Evolutionary conservation across 2,888 invertebrate species (phyloP).

Genomic region (Metopia argyrocephala): DNA sequence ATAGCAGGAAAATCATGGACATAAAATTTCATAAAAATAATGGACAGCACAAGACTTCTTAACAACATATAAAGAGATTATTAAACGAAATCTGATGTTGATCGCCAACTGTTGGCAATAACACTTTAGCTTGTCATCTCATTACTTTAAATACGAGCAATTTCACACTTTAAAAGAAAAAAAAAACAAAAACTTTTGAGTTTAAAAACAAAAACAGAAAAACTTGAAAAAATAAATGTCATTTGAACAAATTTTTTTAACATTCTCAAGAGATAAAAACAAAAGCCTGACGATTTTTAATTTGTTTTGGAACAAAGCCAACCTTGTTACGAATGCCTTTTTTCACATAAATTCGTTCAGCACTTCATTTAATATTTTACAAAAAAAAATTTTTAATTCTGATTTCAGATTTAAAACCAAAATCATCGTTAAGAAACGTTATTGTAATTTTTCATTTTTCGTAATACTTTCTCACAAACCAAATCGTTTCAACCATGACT

Average conservation of each 20-base stretch:
- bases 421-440: conserved; percentile 54
- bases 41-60: no score
- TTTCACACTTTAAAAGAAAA: conserved; percentile 69
- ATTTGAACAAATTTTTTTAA: conserved; percentile 48
- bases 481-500: conserved; percentile 44
- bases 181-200: no score
- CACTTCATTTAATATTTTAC: no score
- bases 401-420: conserved; percentile 50
- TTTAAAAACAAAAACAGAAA: conserved; percentile 51
- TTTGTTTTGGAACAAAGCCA: conserved; percentile 20
- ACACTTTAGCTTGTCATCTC: conserved; percentile 72
- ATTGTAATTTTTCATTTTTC: conserved; percentile 61
- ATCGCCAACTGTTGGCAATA: conserved; percentile 69
- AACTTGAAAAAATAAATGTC: conserved; percentile 4
- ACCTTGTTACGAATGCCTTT: conserved; percentile 5
- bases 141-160: conserved; percentile 73
- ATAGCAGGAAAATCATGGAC: no score
- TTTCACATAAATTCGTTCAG: no score
- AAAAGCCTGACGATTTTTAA: background rate
- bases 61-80: conserved; percentile 14
- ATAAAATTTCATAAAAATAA: no score
- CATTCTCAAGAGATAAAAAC: conserved; percentile 45
- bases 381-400: no score
- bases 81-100: conserved; percentile 40
- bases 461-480: conserved; percentile 57